These are phyloP conservation scores for Villa cingulata DNA, from an alignment of 2,888 invertebrate genomes.

Conservation along the genomic window DNA sequence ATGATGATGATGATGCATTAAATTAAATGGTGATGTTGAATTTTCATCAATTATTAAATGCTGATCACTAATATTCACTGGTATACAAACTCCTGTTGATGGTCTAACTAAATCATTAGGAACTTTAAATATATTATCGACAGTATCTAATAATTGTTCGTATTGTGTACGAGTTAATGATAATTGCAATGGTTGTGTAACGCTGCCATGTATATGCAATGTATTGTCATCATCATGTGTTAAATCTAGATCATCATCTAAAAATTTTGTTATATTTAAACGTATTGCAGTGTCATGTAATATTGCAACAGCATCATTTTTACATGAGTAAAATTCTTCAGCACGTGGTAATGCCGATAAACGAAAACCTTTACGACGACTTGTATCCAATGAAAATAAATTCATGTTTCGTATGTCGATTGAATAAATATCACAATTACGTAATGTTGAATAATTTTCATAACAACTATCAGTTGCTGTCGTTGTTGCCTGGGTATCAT, in stretches of 20 bases:
- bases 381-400: conserved; percentile 61
- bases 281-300: conserved; percentile 78
- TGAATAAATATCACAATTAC: conserved; percentile 36
- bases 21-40: conserved; percentile 13
- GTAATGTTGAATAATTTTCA: neutral
- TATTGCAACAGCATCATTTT: conserved; percentile 65
- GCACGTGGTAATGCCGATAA: conserved; percentile 38
- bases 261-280: conserved; percentile 44
- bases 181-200: conserved; percentile 73
- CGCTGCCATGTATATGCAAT: conserved; percentile 52
- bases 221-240: conserved; percentile 2
- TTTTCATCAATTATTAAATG: neutral
- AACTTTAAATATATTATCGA: conserved; percentile 29
- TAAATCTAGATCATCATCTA: conserved; percentile 12
- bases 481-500: conserved; percentile 8
- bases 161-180: conserved; percentile 77
- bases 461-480: neutral
- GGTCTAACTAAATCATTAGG: conserved; percentile 20
- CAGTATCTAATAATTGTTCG: conserved; percentile 72
- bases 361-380: conserved; percentile 32
- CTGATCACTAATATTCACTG: conserved; percentile 19
- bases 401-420: conserved; percentile 78
- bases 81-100: conserved; percentile 23
- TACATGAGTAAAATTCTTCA: conserved; percentile 61
- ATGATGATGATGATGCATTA: conserved; percentile 5